These are phyloP conservation scores for Percopsis transmontana DNA, from an alignment of 2,113 vertebrate species.

Conservation along the genomic window DNA sequence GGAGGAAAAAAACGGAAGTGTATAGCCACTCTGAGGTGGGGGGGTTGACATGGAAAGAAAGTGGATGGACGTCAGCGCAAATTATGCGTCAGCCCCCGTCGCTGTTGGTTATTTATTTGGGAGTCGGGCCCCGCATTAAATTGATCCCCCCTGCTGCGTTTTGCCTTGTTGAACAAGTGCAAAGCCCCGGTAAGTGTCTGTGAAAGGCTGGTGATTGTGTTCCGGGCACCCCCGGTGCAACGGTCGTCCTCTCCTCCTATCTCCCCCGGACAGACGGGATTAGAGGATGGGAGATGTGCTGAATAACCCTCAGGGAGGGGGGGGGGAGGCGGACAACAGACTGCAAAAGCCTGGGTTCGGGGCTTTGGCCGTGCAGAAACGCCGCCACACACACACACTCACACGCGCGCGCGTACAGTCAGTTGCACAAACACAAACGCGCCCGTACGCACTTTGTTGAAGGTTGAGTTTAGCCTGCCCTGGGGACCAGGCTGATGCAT, in stretches of 20 bases:
- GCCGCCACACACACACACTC: not conserved
- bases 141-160: slow-evolving; percentile 69
- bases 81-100: slow-evolving; percentile 60
- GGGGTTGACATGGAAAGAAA: slow-evolving; percentile 5
- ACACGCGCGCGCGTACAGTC: not conserved
- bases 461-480: slow-evolving; percentile 39
- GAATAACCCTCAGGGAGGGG: slow-evolving; percentile 64
- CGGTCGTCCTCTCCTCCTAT: slow-evolving; percentile 67
- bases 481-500: slow-evolving; percentile 23
- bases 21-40: not conserved
- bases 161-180: slow-evolving; percentile 74
- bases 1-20: not conserved
- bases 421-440: slow-evolving; percentile 2
- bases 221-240: slow-evolving; percentile 63
- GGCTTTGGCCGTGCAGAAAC: slow-evolving; percentile 9
- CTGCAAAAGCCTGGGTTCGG: slow-evolving; percentile 40
- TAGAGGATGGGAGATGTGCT: slow-evolving; percentile 67
- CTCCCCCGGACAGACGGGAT: slow-evolving; percentile 75
- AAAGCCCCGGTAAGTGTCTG: slow-evolving; percentile 72
- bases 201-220: slow-evolving; percentile 76
- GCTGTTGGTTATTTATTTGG: slow-evolving; percentile 75
- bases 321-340: slow-evolving; percentile 32
- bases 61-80: slow-evolving; percentile 56
- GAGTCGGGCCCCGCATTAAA: slow-evolving; percentile 69
- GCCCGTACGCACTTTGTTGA: slow-evolving; percentile 1